Base-by-base conservation (phyloP, 2,888 invertebrate species). In the Tanytarsus gracilentus region DNA sequence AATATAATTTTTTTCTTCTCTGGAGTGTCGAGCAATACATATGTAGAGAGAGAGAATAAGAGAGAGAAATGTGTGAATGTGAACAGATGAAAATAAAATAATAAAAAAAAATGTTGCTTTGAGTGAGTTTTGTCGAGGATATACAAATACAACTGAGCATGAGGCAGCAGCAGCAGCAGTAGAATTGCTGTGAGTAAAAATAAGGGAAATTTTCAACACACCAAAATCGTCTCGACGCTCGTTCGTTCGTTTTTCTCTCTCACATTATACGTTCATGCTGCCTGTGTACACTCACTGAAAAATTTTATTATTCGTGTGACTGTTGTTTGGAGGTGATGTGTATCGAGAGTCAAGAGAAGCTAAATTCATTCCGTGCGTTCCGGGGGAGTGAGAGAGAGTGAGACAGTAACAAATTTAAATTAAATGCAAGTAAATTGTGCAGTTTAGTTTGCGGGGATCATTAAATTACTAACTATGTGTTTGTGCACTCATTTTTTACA, bases 281-380 rank as follows among this genome's bases (percentile, higher is more conserved):
- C 14, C 11, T 53, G 36, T 39, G 25, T 49, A 49, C 14, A 49
- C 6, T 51, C 30, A 30, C 55, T 25, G 27, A 29, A 55, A 21
- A 39, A 39, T 50, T 50, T 60, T 60, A 60, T 60, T 60, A 60
- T 60, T 60, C 60, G 60, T 60, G 60, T 60, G 60, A 58, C 58
- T 58, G 58, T 48, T 58, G 58, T 58, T 48, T 48, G 40, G 39
- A 58, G 58, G 58, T 58, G 58, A 58, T 40, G 58, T 58, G 58
- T 58, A 58, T 58, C n/a, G n/a, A n/a, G n/a, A n/a, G n/a, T n/a
- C n/a, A n/a, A n/a, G n/a, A n/a, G n/a, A 23, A 40, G 48, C 18
- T 18, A 18, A 44, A 44, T 23, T 40, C 21, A 40, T 40, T 16
- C 16, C 21, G 21, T 40, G 21, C 16, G 21, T 21, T 18, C 40